A percentile compares a stretch with the other conserved stretches of the same genome.
These are phyloP conservation scores for Gymnodraco acuticeps DNA, from an alignment of 2,797 vertebrate species.

Conservation along the genomic window DNA sequence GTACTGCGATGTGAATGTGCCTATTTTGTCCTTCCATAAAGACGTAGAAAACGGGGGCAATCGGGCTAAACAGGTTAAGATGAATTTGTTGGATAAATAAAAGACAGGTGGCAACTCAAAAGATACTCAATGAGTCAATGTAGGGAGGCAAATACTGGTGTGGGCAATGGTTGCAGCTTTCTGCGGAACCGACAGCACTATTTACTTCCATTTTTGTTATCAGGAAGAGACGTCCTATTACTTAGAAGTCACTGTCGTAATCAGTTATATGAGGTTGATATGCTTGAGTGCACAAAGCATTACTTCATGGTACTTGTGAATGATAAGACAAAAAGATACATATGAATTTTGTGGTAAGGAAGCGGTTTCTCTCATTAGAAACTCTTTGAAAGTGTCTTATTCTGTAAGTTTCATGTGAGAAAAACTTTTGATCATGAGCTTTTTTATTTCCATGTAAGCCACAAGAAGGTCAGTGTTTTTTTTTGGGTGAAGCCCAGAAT, in stretches of 20 bases:
- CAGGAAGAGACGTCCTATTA: slow-evolving; percentile 20
- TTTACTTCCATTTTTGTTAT: slow-evolving; percentile 16
- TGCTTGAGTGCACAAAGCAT: slow-evolving; percentile 11
- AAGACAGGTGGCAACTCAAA: background rate
- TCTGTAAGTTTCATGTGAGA: background rate
- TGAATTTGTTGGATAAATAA: slow-evolving; percentile 3
- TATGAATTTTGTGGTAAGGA: slow-evolving; percentile 3
- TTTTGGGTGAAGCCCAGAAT: background rate
- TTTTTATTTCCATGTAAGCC: background rate
- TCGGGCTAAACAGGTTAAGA: background rate
- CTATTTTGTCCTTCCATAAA: slow-evolving; percentile 9
- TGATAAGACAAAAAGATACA: slow-evolving; percentile 3
- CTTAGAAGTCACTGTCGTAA: slow-evolving; percentile 29
- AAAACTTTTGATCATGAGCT: background rate
- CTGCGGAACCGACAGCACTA: slow-evolving; percentile 5
- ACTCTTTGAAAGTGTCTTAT: background rate
- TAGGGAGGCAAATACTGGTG: slow-evolving; percentile 1
- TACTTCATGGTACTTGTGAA: background rate
- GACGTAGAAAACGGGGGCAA: background rate
- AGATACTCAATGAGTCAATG: background rate
- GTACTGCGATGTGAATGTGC: no score
- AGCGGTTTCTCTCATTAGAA: background rate
- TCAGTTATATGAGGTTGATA: slow-evolving; percentile 39
- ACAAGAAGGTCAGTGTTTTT: background rate
- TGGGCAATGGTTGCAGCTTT: slow-evolving; percentile 9